Evolutionary conservation across 2,888 invertebrate species (phyloP), one percentile per base, ranked within the genome.

Genomic region (Cerastis leucographa): DNA sequence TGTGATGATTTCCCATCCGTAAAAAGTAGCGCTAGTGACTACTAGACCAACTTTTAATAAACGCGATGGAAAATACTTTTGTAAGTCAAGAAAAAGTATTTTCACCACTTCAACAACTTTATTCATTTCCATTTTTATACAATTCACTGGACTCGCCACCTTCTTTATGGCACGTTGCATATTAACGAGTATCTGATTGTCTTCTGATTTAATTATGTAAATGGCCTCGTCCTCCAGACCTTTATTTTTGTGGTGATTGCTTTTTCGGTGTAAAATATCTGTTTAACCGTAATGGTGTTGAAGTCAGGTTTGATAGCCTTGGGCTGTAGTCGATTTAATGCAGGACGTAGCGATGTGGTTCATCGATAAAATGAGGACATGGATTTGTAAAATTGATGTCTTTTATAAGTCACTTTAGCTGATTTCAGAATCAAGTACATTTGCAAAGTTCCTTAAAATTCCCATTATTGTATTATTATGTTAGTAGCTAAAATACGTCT

Each of bases 131-230:
- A 69, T 65, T 81, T 75, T 56, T 40, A 68, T 66, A 56, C 46
- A 42, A 72, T 69, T 70, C 65, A 35, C 40, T 74, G 22, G 40
- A 7, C 46, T 67, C 29, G 44, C 42, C 68, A 19, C 54, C n/a
- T 51, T 25, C 44, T 49, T 51, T 25, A 68, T 71, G 19, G 12
- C 61, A 71, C 56, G 44, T 59, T 76, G 65, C 71, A 78, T 73
- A 75, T 44, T 74, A 78, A 85, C 59, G 82, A 82, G 74, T n/a
- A 73, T 59, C 71, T 71, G 79, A 80, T 85, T 83, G 73, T 69
- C 59, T 76, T 66, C 29, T 78, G 84, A 85, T 64, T 84, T 86
- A 84, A 85, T 85, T 84, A 85, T 85, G 76, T 74, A 83, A 86
- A 78, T 76, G 54, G 62, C 51, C 65, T 71, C 61, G 78, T 78